Percentiles rank a stretch among this genome's conserved stretches.
These are phyloP conservation scores for Strigamia maritima DNA, from an alignment of 2,888 invertebrate species.

Conservation along the genomic window DNA sequence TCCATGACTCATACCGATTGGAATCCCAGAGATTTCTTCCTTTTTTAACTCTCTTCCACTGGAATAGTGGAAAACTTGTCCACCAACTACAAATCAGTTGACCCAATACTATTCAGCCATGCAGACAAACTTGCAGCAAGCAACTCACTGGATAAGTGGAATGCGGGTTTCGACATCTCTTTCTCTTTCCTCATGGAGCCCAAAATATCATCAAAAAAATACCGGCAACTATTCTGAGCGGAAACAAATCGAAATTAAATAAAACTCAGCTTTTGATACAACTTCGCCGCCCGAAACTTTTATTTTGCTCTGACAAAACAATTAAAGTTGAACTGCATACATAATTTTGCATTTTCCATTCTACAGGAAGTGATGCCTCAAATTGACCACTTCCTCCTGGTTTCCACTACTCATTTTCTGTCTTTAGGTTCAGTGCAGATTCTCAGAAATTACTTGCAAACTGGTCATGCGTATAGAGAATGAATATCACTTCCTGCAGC, in stretches of 20 bases:
- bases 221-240: not conserved
- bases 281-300: too few relatives aligned
- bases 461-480: too few relatives aligned
- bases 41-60: not conserved
- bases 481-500: too few relatives aligned
- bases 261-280: not conserved
- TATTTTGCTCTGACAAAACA: too few relatives aligned
- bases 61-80: not conserved
- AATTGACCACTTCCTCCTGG: too few relatives aligned
- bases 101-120: not conserved
- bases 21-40: not conserved
- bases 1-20: conserved; percentile 4
- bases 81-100: not conserved
- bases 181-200: not conserved
- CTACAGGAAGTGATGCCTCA: too few relatives aligned
- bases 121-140: not conserved
- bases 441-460: too few relatives aligned
- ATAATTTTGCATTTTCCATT: too few relatives aligned
- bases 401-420: too few relatives aligned
- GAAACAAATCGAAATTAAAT: not conserved
- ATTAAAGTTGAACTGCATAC: too few relatives aligned
- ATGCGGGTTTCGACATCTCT: not conserved
- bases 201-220: not conserved
- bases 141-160: not conserved
- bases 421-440: too few relatives aligned